phyloP scores from a whole-genome alignment of 2,888 invertebrate genomes.

The Polymixis flavicincta region DNA sequence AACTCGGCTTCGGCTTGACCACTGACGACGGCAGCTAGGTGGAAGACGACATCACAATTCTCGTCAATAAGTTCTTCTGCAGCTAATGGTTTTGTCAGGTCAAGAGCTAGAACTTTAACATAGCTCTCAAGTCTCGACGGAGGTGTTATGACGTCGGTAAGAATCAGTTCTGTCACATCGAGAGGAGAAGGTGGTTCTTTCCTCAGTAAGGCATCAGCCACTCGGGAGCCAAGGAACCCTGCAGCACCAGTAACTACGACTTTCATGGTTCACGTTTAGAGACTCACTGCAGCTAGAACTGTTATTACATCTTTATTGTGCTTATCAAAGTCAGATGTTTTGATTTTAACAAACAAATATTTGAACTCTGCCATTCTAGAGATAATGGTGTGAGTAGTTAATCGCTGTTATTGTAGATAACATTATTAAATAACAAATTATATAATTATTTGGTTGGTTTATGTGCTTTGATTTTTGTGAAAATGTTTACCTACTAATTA shows the following conservation, averaged over 20 bases:
- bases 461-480: conserved; percentile 1
- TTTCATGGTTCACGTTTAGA: conserved; percentile 70
- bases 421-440: conserved; percentile 35
- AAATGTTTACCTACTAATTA: not conserved
- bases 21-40: conserved; percentile 85
- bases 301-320: no score
- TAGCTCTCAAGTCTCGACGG: conserved; percentile 66
- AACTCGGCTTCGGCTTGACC: conserved; percentile 84
- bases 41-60: conserved; percentile 77
- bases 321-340: conserved; percentile 46
- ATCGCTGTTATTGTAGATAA: conserved; percentile 31
- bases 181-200: conserved; percentile 68
- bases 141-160: conserved; percentile 68
- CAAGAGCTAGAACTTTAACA: conserved; percentile 67
- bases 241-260: conserved; percentile 82
- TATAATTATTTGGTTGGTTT: conserved; percentile 24
- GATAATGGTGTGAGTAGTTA: conserved; percentile 45
- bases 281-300: conserved; percentile 32
- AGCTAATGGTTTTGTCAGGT: conserved; percentile 66
- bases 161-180: conserved; percentile 69
- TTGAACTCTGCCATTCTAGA: conserved; percentile 55
- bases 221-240: conserved; percentile 78
- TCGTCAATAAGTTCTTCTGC: conserved; percentile 71
- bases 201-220: conserved; percentile 73
- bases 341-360: conserved; percentile 49